A percentile compares a stretch with the other conserved stretches of the same genome.
phyloP scores from a whole-genome alignment of 2,888 invertebrate species.

The Bruchidius siliquastri region DNA sequence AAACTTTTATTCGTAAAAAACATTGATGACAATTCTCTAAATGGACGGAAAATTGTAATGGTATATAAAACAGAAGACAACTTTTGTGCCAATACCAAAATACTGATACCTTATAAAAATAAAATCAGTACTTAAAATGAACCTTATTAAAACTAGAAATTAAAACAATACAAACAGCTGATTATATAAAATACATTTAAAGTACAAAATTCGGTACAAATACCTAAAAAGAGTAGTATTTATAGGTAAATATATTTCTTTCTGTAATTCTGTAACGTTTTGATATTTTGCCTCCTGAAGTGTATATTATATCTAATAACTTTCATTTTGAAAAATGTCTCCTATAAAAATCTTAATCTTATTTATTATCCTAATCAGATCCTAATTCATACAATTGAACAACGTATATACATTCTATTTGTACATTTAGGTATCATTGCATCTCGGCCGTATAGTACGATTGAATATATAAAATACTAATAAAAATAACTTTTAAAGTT shows the following conservation, averaged over 20 bases:
- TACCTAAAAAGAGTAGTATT: background rate
- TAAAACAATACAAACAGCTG: too few relatives aligned
- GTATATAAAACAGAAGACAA: background rate
- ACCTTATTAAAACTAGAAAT: background rate
- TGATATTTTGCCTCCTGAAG: background rate
- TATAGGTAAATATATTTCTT: background rate
- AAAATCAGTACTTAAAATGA: background rate
- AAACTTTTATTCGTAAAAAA: background rate
- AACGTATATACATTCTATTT: background rate
- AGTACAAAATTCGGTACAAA: background rate
- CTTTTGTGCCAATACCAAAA: background rate
- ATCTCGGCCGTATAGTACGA: slow-evolving; percentile 23
- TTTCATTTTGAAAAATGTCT: too few relatives aligned
- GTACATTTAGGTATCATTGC: slow-evolving; percentile 14
- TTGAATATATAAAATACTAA: background rate
- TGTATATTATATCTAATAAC: too few relatives aligned
- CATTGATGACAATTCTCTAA: background rate
- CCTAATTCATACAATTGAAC: background rate
- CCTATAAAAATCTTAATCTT: background rate
- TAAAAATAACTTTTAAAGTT: background rate
- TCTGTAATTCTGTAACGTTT: background rate
- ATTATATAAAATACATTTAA: background rate
- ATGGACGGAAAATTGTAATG: background rate
- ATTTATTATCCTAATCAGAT: background rate
- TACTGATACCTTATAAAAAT: background rate